Base-by-base conservation (phyloP, 2,888 invertebrate species). In the Ichneumoninae sp. region DNA sequence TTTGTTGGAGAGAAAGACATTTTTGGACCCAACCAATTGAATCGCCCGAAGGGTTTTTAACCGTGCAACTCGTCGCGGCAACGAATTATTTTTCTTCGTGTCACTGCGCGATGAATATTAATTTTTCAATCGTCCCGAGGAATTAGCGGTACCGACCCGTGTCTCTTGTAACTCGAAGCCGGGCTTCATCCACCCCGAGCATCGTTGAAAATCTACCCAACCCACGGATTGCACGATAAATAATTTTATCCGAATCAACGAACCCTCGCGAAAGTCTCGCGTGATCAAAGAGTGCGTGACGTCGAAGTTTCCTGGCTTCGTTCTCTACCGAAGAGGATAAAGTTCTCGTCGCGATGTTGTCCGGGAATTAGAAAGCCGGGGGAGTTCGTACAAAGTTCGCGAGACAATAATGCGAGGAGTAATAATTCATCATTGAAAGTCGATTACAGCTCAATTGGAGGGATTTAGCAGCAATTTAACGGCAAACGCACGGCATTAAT, bases 241-340 rank as follows among this genome's bases (percentile, higher is more conserved):
- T 83, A 83, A 83, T 83, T 80, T 72, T 54, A 50, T 75, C 62
- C 72, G 80, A 80, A 83, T 72, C 76, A 83, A 83, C 80, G 72
- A 80, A 80, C 83, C 52, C 76, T 22, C 52, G 62, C 62, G 69
- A 80, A 76, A 65, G 54, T 60, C 76, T 83, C 76, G 80, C 83
- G 83, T 83, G 83, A 44, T 52, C 52, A 10, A 69, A 71, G 71
- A 76, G 68, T 72, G 76, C 83, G 83, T 83, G 83, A 83, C 83
- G 80, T 74, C 62, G 40, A 72, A 80, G 83, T 83, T 80, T 77
- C 40, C 70, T 19, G 60, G 62, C 33, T 47, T 47, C 52, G 44
- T 47, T 33, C 19, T 7, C 3, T 1, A 26, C 30, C 10, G 47
- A 74, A 62, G 57, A 72, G 62, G 22, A 19, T 10, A 74, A 74